These are phyloP conservation scores for Morus bassanus DNA, from an alignment of 2,797 vertebrate genomes.

Conservation along the genomic window DNA sequence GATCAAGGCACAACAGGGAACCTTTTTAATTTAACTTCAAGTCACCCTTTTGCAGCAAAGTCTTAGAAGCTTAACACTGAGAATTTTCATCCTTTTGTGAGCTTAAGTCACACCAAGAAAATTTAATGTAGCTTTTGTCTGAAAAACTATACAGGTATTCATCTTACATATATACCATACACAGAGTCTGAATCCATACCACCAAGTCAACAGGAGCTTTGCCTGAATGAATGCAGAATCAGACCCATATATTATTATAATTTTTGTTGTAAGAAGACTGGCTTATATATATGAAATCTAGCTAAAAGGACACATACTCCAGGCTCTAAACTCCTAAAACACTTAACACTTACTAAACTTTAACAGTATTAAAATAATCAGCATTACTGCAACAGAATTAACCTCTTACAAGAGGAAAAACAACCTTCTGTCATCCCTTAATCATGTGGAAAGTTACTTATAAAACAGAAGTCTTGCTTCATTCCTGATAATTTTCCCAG, in stretches of 20 bases:
- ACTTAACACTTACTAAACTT: background rate
- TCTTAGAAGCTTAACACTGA: background rate
- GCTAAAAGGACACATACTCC: background rate
- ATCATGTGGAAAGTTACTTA: background rate
- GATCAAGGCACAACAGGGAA: conserved; percentile 32
- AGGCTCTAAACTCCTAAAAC: background rate
- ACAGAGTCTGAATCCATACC: background rate
- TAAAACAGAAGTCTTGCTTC: background rate
- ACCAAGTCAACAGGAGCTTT: background rate
- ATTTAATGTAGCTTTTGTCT: background rate
- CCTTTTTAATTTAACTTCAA: background rate
- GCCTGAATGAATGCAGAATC: background rate
- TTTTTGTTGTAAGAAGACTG: background rate
- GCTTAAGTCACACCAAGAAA: background rate
- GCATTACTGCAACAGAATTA: background rate
- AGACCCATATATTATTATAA: background rate
- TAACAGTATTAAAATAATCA: background rate
- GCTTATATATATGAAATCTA: background rate
- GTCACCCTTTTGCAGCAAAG: background rate
- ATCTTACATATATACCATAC: background rate
- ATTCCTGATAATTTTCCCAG: background rate
- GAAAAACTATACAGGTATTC: background rate
- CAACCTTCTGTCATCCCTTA: background rate
- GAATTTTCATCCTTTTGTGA: background rate
- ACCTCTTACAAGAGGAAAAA: background rate